Evolutionary conservation across 2,888 invertebrate species (phyloP).

Genomic region (Camponotus fellah): DNA sequence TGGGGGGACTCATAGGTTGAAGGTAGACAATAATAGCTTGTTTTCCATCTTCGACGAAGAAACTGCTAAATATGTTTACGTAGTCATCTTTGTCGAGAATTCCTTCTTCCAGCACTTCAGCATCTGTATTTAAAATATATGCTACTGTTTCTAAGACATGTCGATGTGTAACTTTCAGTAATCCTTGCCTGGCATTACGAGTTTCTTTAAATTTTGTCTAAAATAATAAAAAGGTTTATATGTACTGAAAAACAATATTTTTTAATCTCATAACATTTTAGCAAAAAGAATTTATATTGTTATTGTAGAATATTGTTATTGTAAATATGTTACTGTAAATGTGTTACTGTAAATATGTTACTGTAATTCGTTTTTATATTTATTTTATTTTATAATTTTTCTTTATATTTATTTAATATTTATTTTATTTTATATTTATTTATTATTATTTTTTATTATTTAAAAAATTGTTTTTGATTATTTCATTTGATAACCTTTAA

Average conservation of each 20-base stretch:
- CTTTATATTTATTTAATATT: no score
- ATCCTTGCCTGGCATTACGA: conserved; percentile 86
- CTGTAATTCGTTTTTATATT: not conserved
- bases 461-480: not conserved
- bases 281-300: no score
- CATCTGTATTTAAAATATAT: conserved; percentile 87
- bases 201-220: conserved; percentile 89
- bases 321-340: no score
- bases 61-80: conserved; percentile 88
- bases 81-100: conserved; percentile 90
- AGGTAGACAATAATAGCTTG: conserved; percentile 90
- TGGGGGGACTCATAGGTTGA: conserved; percentile 89
- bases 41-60: conserved; percentile 89
- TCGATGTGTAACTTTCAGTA: conserved; percentile 88
- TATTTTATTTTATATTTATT: not conserved
- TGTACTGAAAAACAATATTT: not conserved
- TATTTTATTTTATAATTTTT: not conserved
- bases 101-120: conserved; percentile 89
- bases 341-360: no score
- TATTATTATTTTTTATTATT: not conserved
- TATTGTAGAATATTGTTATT: no score
- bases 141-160: conserved; percentile 91
- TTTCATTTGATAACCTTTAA: not conserved
- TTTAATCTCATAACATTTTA: no score
- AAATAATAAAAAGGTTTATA: conserved; percentile 34